phyloP scores from a whole-genome alignment of 2,888 invertebrate genomes.

The Drosophila mimetica region DNA sequence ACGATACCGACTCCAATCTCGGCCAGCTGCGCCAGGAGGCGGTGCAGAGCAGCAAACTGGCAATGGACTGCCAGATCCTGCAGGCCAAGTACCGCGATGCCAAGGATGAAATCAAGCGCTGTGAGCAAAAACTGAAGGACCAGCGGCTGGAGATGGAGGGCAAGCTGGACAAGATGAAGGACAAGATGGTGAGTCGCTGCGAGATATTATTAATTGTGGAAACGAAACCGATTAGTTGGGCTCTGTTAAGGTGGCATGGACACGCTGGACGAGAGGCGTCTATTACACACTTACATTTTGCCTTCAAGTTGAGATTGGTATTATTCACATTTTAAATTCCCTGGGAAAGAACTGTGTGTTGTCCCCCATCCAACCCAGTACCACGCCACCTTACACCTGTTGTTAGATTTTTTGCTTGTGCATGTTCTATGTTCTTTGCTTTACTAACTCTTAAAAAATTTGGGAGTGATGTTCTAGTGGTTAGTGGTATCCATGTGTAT shows the following conservation, averaged over 20 bases:
- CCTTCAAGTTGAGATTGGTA: no score
- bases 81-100: slow-evolving; percentile 82
- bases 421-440: no score
- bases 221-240: no score
- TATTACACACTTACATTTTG: no score
- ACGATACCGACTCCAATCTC: neutral
- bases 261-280: no score
- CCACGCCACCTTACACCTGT: neutral
- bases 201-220: no score
- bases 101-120: slow-evolving; percentile 63
- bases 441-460: no score
- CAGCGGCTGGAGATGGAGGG: slow-evolving; percentile 88
- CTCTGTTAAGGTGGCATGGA: slow-evolving; percentile 14
- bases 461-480: no score
- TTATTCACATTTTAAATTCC: no score
- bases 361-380: no score
- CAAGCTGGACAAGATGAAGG: slow-evolving; percentile 91
- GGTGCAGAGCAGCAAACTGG: slow-evolving; percentile 6
- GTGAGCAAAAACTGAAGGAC: slow-evolving; percentile 82
- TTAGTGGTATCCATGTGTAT: no score
- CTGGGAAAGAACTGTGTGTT: no score
- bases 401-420: neutral
- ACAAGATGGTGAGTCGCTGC: slow-evolving; percentile 92
- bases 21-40: slow-evolving; percentile 1
- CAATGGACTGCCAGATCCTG: slow-evolving; percentile 79